Evolutionary conservation across 2,888 invertebrate genomes (phyloP), one percentile per base, ranked within the genome.

Genomic region (Corythucha ciliata): DNA sequence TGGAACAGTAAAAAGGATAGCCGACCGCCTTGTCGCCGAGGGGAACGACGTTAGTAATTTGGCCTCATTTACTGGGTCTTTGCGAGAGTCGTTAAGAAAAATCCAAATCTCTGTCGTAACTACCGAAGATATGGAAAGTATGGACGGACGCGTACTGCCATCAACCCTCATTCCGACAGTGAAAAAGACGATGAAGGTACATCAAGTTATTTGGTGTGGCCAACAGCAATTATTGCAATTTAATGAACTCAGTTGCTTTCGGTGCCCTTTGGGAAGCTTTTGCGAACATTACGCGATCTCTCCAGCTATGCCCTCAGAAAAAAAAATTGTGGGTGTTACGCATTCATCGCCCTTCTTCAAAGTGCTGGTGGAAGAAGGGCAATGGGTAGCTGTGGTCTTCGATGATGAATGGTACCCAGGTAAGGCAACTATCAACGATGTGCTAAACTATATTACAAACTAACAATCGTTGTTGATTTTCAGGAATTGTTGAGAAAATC

Each of bases 1-100:
- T n/a, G n/a, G n/a, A n/a, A n/a, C 40, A 25, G n/a, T 49, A 2
- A 49, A 49, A 49, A 42, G 49, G 32, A 49, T 33, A 21, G 49
- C 49, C 32, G 49, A 49, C 40, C 8, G 29, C 26, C 20, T 26
- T 27, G 29, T 49, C 1, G 29, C n/a, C 20, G 34, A 20, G 29
- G 14, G 10, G 22, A 14, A 20, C 14, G 46, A 46, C n/a, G 34
- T 46, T 12, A 21, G 21, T 33, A 29, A 20, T 20, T 18, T 46
- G 7, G n/a, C 8, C 41, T 6, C 4, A 14, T 41, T 41, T 3
- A 22, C 26, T 16, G 14, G 7, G 26, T 7, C 25, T 7, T 24
- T 41, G 14, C 24, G 12, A 21, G 8, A 6, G 26, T 18, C 10
- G 18, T 24, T 20, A 20, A 14, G 20, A 12, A 46, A 46, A 8